Base-by-base conservation (phyloP, 92 coral and sea anemone genomes). In the Actinostola sp. region DNA sequence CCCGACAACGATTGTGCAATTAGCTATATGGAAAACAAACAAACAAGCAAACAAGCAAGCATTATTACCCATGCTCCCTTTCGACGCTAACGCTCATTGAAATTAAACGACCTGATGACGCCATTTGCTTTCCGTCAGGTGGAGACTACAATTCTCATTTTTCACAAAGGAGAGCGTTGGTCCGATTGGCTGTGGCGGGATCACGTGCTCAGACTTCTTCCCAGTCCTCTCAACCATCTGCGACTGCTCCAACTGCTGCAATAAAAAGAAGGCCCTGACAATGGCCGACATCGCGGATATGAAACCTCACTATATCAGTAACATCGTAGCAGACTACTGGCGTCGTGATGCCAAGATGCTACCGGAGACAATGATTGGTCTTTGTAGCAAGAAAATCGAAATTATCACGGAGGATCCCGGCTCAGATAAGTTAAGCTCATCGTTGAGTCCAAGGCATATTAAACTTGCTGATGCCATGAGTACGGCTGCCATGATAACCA, bases 391-490 rank as follows among this genome's bases (percentile, higher is more conserved):
- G 13, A 82, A 76, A 39, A 82, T 63, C 70, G 88, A 86, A 67
- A 72, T 85, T 17, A 82, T 86, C 54, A 84, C 84, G 27, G 77
- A 76, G n/a, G 84, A 86, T 45, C 92, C 92, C 0, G 81, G 81
- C 2, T 46, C 61, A 11, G 81, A 75, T 34, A 24, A 53, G 15
- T 55, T 78, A 4, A 51, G 43, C 33, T 82, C 80, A 13, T 83
- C 53, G 44, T 39, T 90, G 11, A 52, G 35, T 31, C 92, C 92
- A 0, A 10, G 58, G 31, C 36, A 81, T 67, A 67, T 90, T 12
- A 55, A 70, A 30, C 89, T 83, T 50, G 78, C 97, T 1, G 97
- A 90, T 45, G 97, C 97, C 46, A 90, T 90, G 97, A 89, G 88
- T 36, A 90, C 92, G 3, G 89, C 92, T 23, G 92, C 92, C 7